A percentile compares a stretch with the other conserved stretches of the same genome.
phyloP scores from a whole-genome alignment of 2,113 vertebrate species.

The Empidonax alnorum region DNA sequence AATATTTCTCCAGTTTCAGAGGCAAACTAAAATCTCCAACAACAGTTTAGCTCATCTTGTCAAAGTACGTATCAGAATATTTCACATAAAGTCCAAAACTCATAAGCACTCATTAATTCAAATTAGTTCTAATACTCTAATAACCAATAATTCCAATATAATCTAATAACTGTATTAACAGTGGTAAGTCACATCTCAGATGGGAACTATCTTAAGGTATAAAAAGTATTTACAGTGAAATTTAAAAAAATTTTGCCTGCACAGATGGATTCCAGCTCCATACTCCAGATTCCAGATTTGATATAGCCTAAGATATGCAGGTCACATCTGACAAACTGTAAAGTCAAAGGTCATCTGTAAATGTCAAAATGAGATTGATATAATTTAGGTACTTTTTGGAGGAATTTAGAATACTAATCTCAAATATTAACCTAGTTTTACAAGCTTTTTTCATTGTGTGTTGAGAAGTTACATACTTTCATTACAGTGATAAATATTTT shows the following conservation, averaged over 20 bases:
- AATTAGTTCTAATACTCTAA: background rate
- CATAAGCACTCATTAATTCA: background rate
- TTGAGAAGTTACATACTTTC: background rate
- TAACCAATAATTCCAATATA: background rate
- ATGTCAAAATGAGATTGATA: background rate
- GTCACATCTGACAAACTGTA: background rate
- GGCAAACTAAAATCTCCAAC: background rate
- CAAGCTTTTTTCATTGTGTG: background rate
- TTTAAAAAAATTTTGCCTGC: background rate
- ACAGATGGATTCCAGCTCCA: background rate
- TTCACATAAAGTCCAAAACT: background rate
- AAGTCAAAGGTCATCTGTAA: background rate
- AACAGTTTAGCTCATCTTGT: background rate
- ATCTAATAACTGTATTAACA: background rate
- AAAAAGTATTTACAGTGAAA: background rate
- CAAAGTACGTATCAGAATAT: background rate
- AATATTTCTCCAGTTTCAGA: background rate
- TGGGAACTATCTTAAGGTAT: background rate
- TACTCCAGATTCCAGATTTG: background rate
- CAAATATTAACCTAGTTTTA: background rate
- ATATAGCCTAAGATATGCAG: background rate
- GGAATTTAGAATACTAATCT: background rate
- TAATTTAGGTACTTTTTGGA: background rate
- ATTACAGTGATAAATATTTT: background rate
- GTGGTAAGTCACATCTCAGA: background rate